Conservation (phyloP, 1,140 invertebrate genomes). For the Liolophura sinensis region DNA sequence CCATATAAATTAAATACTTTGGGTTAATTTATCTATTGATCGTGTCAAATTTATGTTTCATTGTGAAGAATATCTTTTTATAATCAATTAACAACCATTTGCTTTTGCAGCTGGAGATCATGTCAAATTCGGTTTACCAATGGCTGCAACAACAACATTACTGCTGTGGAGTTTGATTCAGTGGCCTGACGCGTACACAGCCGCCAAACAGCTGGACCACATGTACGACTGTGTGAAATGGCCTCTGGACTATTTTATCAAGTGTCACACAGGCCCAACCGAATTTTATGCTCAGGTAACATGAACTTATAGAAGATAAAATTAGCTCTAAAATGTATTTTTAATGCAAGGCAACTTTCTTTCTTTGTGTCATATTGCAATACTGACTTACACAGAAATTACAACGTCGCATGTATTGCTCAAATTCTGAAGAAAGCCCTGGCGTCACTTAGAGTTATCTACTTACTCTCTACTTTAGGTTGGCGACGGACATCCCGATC, state of each 20-base stretch:
- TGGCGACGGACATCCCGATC: slow-evolving; percentile 28
- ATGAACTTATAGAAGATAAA: no score
- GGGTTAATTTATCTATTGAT: no score
- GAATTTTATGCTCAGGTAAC: slow-evolving; percentile 10
- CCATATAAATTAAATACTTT: no score
- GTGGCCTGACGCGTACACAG: slow-evolving; percentile 62
- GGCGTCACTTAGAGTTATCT: background rate
- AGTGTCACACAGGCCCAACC: slow-evolving; percentile 31
- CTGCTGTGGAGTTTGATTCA: slow-evolving; percentile 65
- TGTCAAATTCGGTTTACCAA: slow-evolving; percentile 69
- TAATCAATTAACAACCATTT: background rate
- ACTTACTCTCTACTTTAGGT: slow-evolving; percentile 39
- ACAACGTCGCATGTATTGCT: no score
- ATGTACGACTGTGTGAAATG: slow-evolving; percentile 54
- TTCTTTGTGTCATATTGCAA: no score
- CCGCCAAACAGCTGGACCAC: slow-evolving; percentile 51
- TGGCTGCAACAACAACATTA: slow-evolving; percentile 64
- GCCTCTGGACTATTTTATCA: slow-evolving; percentile 68
- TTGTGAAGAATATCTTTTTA: no score
- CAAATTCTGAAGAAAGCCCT: no score
- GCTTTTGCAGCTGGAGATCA: slow-evolving; percentile 64
- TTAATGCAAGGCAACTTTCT: no score
- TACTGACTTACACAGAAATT: no score
- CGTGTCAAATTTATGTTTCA: no score
- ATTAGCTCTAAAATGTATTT: no score